A percentile compares a stretch with the other conserved stretches of the same genome.
Conservation (phyloP, 2,797 vertebrate species). For the Harpagifer antarcticus region DNA sequence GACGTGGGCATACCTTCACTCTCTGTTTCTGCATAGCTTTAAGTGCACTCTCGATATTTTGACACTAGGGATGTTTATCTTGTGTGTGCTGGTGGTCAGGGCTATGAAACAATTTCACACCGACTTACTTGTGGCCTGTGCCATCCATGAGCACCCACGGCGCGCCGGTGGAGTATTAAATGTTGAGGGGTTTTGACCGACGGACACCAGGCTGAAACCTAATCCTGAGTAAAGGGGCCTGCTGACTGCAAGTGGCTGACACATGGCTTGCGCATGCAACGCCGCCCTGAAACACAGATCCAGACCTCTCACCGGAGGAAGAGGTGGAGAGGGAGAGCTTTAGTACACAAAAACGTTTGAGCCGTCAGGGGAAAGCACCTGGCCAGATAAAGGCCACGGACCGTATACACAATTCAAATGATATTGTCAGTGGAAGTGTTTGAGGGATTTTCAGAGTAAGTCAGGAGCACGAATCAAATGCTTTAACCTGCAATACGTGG, state of each 20-base stretch:
- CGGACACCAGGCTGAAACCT: slow-evolving; percentile 77
- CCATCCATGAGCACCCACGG: slow-evolving; percentile 37
- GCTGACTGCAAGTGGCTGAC: slow-evolving; percentile 79
- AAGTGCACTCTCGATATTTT: not conserved
- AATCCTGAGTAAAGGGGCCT: slow-evolving; percentile 69
- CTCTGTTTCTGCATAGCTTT: too few species aligned
- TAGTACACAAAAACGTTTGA: not conserved
- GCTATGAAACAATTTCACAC: slow-evolving; percentile 10
- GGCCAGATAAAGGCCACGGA: slow-evolving; percentile 1
- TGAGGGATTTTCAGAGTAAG: not conserved
- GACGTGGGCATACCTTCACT: not conserved
- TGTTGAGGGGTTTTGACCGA: slow-evolving; percentile 68
- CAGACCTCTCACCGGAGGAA: slow-evolving; percentile 56
- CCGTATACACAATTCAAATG: not conserved
- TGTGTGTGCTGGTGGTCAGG: not conserved
- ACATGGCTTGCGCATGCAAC: slow-evolving; percentile 74
- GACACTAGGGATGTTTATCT: not conserved
- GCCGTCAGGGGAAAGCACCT: slow-evolving; percentile 10
- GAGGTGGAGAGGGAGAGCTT: not conserved
- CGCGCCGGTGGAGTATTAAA: slow-evolving; percentile 65
- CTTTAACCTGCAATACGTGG: not conserved
- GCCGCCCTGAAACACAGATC: slow-evolving; percentile 66
- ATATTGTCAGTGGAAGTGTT: not conserved
- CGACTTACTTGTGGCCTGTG: slow-evolving; percentile 32
- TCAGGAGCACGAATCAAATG: slow-evolving; percentile 8